Conservation (phyloP, 2,797 vertebrate species). For the Enteromius radiatus region DNA sequence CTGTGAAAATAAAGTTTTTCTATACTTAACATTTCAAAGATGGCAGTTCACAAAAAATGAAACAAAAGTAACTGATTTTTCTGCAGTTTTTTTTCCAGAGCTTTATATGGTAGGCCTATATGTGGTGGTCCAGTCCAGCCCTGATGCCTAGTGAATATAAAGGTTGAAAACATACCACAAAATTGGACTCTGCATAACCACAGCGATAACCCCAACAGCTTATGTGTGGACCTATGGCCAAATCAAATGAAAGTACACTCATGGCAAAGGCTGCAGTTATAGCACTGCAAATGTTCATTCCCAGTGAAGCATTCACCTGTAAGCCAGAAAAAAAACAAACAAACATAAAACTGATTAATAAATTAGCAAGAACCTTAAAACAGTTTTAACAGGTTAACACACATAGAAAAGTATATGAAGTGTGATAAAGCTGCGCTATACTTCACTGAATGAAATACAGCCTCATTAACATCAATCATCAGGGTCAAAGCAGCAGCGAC, state of each 20-base stretch:
- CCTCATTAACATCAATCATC: background rate
- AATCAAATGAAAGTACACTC: background rate
- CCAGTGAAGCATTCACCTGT: background rate
- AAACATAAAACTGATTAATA: background rate
- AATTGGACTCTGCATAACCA: background rate
- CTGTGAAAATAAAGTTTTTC: no score
- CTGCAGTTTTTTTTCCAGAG: no score
- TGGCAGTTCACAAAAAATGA: no score
- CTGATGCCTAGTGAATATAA: background rate
- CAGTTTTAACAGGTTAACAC: background rate
- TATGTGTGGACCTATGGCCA: fast-evolving
- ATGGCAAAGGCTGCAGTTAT: background rate
- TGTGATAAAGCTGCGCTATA: background rate
- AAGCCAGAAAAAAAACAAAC: background rate
- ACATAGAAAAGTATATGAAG: background rate
- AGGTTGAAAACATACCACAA: background rate
- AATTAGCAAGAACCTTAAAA: background rate
- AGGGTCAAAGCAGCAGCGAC: background rate
- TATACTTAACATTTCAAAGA: no score
- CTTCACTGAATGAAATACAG: no score
- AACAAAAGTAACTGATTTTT: no score
- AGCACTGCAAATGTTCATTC: background rate
- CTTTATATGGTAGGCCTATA: no score
- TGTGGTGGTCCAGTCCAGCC: no score
- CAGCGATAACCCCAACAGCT: background rate